A percentile compares a stretch with the other conserved stretches of the same genome.
Evolutionary conservation across 2,888 invertebrate species (phyloP).

Genomic region (Cremastobaeus sp.): DNA sequence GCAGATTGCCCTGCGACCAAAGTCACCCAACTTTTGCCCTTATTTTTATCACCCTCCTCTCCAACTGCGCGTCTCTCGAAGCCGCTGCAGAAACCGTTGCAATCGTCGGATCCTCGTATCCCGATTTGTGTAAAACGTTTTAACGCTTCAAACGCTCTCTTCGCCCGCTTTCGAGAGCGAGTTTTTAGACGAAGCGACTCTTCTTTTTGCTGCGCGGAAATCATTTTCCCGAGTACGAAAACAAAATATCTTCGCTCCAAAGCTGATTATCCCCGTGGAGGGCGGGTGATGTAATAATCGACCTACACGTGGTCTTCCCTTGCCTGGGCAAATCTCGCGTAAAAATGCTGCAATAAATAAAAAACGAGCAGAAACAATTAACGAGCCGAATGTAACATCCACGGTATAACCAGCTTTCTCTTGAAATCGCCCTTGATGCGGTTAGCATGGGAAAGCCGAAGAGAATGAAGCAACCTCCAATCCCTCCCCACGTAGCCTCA

Average conservation of each 20-base stretch:
- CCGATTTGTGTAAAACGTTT: conserved; percentile 20
- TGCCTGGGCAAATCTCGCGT: conserved; percentile 16
- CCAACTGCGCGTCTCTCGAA: no score
- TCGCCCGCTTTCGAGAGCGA: no score
- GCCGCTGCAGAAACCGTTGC: no score
- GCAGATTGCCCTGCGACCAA: conserved; percentile 37
- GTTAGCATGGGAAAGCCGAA: conserved; percentile 66
- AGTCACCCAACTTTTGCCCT: no score
- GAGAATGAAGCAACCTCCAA: conserved; percentile 64
- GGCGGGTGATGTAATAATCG: conserved; percentile 16
- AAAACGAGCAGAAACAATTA: conserved; percentile 70
- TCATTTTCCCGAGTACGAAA: no score
- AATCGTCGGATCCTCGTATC: no score
- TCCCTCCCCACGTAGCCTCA: conserved; percentile 54
- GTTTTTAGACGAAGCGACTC: no score
- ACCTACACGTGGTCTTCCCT: conserved; percentile 9
- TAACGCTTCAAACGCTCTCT: no score
- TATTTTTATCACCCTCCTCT: no score
- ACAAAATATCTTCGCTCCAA: background rate
- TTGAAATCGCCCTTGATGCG: conserved; percentile 67
- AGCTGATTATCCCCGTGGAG: conserved; percentile 11
- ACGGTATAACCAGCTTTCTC: conserved; percentile 71
- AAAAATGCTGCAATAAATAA: conserved; percentile 36
- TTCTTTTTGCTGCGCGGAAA: no score
- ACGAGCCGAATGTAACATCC: conserved; percentile 69